Evolutionary conservation across 2,888 invertebrate genomes (phyloP), one percentile per base, ranked within the genome.

Genomic region (Drosophila emarginata): DNA sequence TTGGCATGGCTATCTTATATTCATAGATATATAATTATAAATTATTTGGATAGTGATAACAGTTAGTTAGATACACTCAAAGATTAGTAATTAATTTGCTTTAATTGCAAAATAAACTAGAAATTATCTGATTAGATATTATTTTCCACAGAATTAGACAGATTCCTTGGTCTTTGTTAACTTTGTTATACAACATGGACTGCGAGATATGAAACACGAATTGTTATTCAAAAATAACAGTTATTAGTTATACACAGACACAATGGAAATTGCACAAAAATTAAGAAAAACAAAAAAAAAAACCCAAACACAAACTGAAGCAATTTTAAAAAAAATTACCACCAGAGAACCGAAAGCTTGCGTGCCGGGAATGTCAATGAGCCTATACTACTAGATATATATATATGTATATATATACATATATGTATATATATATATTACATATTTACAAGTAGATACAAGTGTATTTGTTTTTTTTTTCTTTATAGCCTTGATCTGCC

Each of bases 61-160:
- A 21, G 18, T 45, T 21, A 45, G 18, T 21, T 45, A 45, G 21
- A 45, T 45, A 36, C 26, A 56, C 67, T 56, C 72, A 26, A 36
- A 23, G 61, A 72, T 72, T 71, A 61, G 52, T 60, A 70, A 82
- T 70, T 80, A 77, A 84, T 65, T 64, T 45, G 12, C 57, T 71
- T 56, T 77, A 80, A 80, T 80, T 82, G 74, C 50, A 39, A 67
- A 58, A 60, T 58, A 73, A 73, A 77, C 26, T 56, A 61, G 2
- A 21, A 65, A 57, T 71, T 23, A 36, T 39, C 64, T 39, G 23
- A 57, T 36, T 57, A 45, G 45, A 45, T 21, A 45, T 18, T 23
- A 51, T 70, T 64, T 70, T 57, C 54, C 70, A 70, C 52, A 40
- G 71, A 50, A 37, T 26, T 65, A 37, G n/a, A 23, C 23, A 57